Percentiles rank a stretch among this genome's conserved stretches.
Conservation (phyloP, 2,113 vertebrate species). For the Zosterops borbonicus region DNA sequence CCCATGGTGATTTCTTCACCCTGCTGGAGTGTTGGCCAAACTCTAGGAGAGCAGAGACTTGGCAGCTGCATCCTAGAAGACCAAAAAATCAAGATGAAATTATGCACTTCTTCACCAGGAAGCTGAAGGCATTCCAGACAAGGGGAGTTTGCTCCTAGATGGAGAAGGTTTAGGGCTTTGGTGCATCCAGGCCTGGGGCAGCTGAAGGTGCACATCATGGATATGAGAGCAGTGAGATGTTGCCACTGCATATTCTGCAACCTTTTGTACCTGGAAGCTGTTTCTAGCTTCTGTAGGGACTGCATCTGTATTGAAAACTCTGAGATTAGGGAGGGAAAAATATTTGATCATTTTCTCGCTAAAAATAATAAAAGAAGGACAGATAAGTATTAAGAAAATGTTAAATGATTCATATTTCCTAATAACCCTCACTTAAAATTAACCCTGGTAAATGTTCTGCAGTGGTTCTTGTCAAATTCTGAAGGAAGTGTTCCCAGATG, state of each 20-base stretch:
- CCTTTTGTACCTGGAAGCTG: not conserved
- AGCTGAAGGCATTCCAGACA: not conserved
- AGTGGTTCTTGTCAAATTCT: constrained; percentile 49
- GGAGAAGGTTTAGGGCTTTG: not conserved
- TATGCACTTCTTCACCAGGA: not conserved
- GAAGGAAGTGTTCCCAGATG: constrained; percentile 49
- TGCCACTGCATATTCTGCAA: not conserved
- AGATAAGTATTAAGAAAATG: constrained; percentile 49
- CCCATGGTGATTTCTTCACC: not conserved
- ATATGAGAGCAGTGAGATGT: not conserved
- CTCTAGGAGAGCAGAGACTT: not conserved
- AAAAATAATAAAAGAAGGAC: not conserved
- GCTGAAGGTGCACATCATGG: not conserved
- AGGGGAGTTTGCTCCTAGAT: not conserved
- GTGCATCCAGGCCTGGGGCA: not conserved
- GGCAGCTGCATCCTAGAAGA: not conserved
- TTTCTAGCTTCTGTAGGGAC: not conserved
- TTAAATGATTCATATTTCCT: constrained; percentile 59
- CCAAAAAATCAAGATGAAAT: not conserved
- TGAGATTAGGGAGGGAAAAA: not conserved
- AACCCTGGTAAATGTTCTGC: constrained; percentile 62
- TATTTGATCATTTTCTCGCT: not conserved
- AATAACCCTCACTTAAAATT: constrained; percentile 53
- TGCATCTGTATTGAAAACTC: not conserved
- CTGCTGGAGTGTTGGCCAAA: not conserved